Evolutionary conservation across 2,113 vertebrate genomes (phyloP), one percentile per base, ranked within the genome.

Genomic region (Dendrocopos noguchii): DNA sequence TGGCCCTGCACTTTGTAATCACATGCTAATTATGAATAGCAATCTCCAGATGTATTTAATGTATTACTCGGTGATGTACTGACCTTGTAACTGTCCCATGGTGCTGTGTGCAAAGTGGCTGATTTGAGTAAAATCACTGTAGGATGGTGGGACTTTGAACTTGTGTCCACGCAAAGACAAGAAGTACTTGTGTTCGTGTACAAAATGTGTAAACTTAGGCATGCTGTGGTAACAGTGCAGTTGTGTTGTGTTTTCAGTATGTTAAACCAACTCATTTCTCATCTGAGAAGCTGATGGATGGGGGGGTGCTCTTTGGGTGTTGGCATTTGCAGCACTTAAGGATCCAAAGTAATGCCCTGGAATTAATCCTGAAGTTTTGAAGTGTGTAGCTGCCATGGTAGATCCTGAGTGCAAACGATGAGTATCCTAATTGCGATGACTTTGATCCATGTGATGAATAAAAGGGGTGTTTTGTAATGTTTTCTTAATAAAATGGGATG

Each of bases 401-500:
- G 68, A 64, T 70, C 68, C 70, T 56, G 63, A 79, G 15, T 27
- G 55, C 70, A 60, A 56, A 47, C 1, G 1, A 59, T 31, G 61
- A 78, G 33, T 68, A 70, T 86, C 36, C 29, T 78, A 72, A 67
- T 88, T 92, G 78, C 44, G 27, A 57, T 61, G 80, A 67, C 71
- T 90, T 84, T 61, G 33, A 42, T 68, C 50, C 80, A 10, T 27
- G 22, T 72, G 84, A 60, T 53, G 44, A 70, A 72, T 81, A 53
- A 78, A 90, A 84, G 47, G 36, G 28, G 10, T 65, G 39, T 79
- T 94, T 87, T 87, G 61, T 47, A 24, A 91, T 68, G 25, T 84
- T 94, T 91, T 88, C 52, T 44, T 76, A 92, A 89, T 75, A 81
- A 96, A 90, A 56, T 9, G 53, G 22, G 77, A n/a, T 3, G 22